Percentiles rank a stretch among this genome's conserved stretches.
Evolutionary conservation across 2,888 invertebrate genomes (phyloP).

Genomic region (Acheta domesticus): DNA sequence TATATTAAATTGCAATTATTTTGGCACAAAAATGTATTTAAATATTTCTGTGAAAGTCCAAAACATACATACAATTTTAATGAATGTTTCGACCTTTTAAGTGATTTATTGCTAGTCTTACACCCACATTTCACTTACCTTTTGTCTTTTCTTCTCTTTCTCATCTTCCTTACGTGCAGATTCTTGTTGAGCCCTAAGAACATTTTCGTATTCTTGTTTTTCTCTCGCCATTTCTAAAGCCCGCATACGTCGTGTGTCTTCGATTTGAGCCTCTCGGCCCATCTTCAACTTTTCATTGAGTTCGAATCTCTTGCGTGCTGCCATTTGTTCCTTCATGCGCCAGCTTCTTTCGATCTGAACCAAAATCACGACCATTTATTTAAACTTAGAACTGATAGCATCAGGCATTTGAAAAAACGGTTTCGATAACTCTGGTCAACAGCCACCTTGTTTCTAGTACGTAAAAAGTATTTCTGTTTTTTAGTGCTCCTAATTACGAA

Average conservation of each 20-base stretch:
- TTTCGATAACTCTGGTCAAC: not conserved
- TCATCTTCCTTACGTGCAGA: constrained; percentile 30
- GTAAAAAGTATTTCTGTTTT: no score
- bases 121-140: constrained; percentile 12
- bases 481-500: no score
- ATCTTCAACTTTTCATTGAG: constrained; percentile 53
- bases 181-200: constrained; percentile 55
- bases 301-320: constrained; percentile 56
- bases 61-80: not conserved
- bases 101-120: not conserved
- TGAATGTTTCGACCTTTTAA: not conserved
- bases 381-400: not conserved
- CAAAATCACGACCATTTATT: not conserved
- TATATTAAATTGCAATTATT: not conserved
- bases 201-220: constrained; percentile 58
- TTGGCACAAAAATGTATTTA: not conserved
- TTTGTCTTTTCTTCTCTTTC: constrained; percentile 32
- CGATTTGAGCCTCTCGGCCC: constrained; percentile 56
- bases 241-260: constrained; percentile 54
- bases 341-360: constrained; percentile 62
- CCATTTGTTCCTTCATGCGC: constrained; percentile 61
- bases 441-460: no score
- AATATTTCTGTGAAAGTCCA: not conserved
- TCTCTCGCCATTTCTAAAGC: constrained; percentile 66
- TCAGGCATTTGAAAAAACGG: not conserved